Evolutionary conservation across 2,888 invertebrate species (phyloP), one percentile per base, ranked within the genome.

Genomic region (Xestoiulus laeticollis): DNA sequence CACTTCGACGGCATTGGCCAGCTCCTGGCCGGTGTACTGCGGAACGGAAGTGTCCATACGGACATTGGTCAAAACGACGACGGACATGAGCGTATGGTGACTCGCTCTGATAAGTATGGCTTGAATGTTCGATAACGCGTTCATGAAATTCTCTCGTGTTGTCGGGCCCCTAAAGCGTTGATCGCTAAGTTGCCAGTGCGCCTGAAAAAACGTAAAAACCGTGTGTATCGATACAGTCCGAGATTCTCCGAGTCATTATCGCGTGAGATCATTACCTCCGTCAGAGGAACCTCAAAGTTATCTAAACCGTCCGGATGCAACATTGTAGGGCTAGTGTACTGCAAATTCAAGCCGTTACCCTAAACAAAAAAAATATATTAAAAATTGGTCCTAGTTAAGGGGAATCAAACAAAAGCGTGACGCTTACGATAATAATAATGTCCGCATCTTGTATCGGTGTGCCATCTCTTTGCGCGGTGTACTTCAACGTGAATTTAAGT

Each of bases 1-100:
- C 91, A 97, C 96, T 92, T 99, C 99, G 0, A 99, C 97, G 88
- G 95, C 95, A 5, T 94, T 94, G 0, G 98, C 97, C 12, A 95
- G 94, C 84, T 96, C 97, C 43, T 95, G 94, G 10, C 96, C 96
- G 10, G 95, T 94, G 85, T 94, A 93, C 85, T 94, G 94, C 68
- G 94, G 94, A 0, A 95, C 94, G 0, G 97, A 96, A 1, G 96
- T 96, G 90, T 98, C 98, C 92, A 99, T 94, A 32, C 95, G 94
- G 0, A 99, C 95, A 91, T 98, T 97, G 88, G 96, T 95, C 84
- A 99, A 94, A 86, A 94, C 94, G 0, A 94, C 92, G 0, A 95
- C 94, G 0, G 94, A 93, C 88, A 94, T 94, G 89, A 96, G 94
- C 87, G 93, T 93, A 89, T 94, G 94, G 90, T 92, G 94, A 0